These are phyloP conservation scores for Tetrax tetrax DNA, from an alignment of 2,113 vertebrate genomes.

Conservation along the genomic window DNA sequence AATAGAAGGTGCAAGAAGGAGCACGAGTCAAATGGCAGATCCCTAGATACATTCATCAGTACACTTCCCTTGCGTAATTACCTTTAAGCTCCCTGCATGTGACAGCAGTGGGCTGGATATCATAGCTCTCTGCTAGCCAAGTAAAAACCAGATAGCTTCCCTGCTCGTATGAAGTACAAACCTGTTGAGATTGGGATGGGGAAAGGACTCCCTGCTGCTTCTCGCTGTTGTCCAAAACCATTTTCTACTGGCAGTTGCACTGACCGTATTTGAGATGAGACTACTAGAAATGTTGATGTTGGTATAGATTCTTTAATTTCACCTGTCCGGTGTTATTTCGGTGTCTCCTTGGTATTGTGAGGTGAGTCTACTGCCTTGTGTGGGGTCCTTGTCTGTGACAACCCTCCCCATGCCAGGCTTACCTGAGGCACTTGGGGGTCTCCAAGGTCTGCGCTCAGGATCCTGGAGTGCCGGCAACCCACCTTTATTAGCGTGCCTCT, in stretches of 20 bases:
- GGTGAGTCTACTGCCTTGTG: neutral
- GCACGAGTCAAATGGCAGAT: neutral
- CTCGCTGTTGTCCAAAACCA: neutral
- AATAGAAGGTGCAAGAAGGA: neutral
- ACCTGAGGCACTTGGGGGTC: neutral
- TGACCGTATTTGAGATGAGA: neutral
- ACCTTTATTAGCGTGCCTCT: neutral
- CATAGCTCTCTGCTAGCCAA: neutral
- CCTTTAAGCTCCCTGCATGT: neutral
- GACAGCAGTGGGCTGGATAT: neutral
- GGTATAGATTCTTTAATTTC: neutral
- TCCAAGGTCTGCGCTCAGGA: neutral
- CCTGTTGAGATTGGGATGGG: neutral
- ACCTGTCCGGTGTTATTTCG: neutral
- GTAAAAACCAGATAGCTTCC: neutral
- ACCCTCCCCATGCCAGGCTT: accelerated
- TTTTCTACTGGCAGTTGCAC: neutral
- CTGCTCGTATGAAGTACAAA: neutral
- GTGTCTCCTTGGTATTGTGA: neutral
- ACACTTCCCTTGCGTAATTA: neutral
- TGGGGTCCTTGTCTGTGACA: neutral
- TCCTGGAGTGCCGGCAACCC: neutral
- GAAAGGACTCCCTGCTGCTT: neutral
- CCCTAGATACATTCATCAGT: neutral
- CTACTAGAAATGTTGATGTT: neutral